Base-by-base conservation (phyloP, 2,797 vertebrate genomes). In the Telmatherina bonti region DNA sequence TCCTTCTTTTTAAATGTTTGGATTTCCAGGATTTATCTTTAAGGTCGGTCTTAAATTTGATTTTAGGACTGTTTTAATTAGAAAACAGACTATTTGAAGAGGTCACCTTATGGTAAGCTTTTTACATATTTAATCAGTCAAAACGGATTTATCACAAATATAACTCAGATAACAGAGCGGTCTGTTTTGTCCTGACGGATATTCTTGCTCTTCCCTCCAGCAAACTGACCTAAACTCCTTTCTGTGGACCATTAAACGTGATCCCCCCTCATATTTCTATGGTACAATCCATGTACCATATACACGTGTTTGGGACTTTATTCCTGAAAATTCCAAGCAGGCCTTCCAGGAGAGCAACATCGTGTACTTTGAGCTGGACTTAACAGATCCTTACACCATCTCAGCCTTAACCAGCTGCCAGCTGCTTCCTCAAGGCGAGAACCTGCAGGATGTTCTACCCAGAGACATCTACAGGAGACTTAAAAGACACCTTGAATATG, bases 161-260 rank as follows among this genome's bases (percentile, higher is more conserved):
- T 26, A 26, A 51, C 11, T 51, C 2, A 47, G 8, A 15, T 2
- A n/a, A 66, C 20, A 26, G 11, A 47, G 43, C 27, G n/a, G 1
- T 47, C 9, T 8, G 12, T 26, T 58, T 7, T 20, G 49, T 16
- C 12, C 20, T 8, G 11, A 7, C 15, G 62, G 22, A 47, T 26
- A 1, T 63, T 67, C 12, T 49, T 9, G 1, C 57, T 15, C 45
- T 30, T 16, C 22, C 11, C 22, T 7, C 10, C 76, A 96, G 96
- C 96, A 98, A 95, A 95, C 87, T 1, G 92, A 97, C 72, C 88
- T 97, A 18, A 98, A 96, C 88, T 99, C 96, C 59, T 97, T 97
- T 91, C 90, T 97, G 74, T 98, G 97, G 96, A 96, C 95, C 27
- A 96, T 97, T 86, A 96, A 96, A 85, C 91, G 95, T 57, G 94